Base-by-base conservation (phyloP, 92 coral and sea anemone species). In the Parazoanthus darwini region DNA sequence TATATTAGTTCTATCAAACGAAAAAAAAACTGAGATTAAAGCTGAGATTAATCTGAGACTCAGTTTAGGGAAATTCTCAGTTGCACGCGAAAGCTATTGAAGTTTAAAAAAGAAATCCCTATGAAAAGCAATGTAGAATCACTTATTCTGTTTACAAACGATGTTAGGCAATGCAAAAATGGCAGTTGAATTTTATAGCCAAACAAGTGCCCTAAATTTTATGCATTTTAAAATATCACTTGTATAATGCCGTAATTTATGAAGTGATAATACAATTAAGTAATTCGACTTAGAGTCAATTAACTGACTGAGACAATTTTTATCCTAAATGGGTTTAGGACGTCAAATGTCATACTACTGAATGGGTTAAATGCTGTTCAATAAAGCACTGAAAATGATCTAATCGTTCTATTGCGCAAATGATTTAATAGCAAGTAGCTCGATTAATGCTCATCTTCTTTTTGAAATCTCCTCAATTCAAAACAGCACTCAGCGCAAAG, bases 211-310 rank as follows among this genome's bases (percentile, higher is more conserved):
- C 15, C 70, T 35, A 10, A 6, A 37, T 50, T 15, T 7, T 65
- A 23, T 36, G 43, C 79, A 22, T 38, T 74, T 74, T 72, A 38
- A 76, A 76, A 81, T 36, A 10, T 79, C 43, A 46, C 66, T 10
- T 23, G 67, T 33, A 25, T 79, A 23, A 48, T 23, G 9, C 65
- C 37, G 58, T 65, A 82, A 82, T 42, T 82, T 82, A 82, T 82
- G 86, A 82, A 82, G 76, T 82, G 86, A 46, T 82, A 82, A 82
- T 67, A 25, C 74, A 82, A 82, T 82, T 82, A 82, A 67, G 59
- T 67, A 66, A 58, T 38, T 67, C 77, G 37, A 44, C 77, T 82
- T 67, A 67, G 59, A 46, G 63, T 6, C 67, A 82, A 82, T 82
- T 67, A 67, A 82, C 66, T 42, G 59, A 35, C 74, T 37, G 37